Percentiles rank a stretch among this genome's conserved stretches.
Evolutionary conservation across 2,113 vertebrate species (phyloP).

Genomic region (Bubo blakistoni): DNA sequence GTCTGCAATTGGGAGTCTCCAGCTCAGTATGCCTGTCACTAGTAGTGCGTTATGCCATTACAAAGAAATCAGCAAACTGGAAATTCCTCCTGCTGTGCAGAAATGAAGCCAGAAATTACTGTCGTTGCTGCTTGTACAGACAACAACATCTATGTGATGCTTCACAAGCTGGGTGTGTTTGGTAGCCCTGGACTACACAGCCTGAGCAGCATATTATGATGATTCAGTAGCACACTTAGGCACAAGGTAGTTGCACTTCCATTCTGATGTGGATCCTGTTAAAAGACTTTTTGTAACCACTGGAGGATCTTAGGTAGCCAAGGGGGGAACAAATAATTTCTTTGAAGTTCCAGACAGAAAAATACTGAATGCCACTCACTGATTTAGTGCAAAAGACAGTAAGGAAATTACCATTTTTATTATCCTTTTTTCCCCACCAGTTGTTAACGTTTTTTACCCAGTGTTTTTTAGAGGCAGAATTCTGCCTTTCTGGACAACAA

Average conservation of each 20-base stretch:
- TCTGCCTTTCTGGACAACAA: neutral
- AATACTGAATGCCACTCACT: neutral
- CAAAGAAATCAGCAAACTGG: constrained; percentile 13
- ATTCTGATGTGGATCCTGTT: neutral
- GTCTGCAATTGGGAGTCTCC: neutral
- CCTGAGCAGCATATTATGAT: neutral
- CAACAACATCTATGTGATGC: neutral
- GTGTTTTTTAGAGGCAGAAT: neutral
- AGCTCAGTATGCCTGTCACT: neutral
- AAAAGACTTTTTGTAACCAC: neutral
- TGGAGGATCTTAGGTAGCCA: neutral
- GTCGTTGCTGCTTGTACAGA: neutral
- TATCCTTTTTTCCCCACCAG: neutral
- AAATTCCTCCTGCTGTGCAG: constrained; percentile 24
- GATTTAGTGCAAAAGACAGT: neutral
- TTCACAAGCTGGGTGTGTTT: neutral
- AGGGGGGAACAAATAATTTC: neutral
- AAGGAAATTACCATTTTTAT: neutral
- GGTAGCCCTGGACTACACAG: neutral
- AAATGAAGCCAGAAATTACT: neutral
- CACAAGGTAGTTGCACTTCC: neutral
- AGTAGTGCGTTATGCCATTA: neutral
- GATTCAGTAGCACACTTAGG: neutral
- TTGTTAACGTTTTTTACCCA: neutral
- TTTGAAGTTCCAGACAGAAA: neutral